Evolutionary conservation across 2,888 invertebrate genomes (phyloP), one percentile per base, ranked within the genome.

Genomic region (Prosapia bicincta): DNA sequence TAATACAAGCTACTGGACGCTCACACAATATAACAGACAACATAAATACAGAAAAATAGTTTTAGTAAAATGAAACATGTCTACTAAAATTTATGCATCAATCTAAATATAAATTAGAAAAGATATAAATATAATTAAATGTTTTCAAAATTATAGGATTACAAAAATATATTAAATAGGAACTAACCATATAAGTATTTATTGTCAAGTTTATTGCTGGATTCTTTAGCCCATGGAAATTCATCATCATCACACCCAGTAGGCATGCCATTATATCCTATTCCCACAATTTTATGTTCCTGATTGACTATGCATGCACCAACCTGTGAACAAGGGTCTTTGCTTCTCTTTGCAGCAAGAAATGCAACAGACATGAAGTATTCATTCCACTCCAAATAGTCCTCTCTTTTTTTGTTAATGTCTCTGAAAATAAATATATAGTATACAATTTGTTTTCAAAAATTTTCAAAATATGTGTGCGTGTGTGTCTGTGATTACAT

Each of bases 201-300:
- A 72, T 89, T 92, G 66, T 95, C 89, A 74, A 94, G 84, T 15
- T 85, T 84, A 81, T 90, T 86, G 0, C 85, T 81, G 2, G 88
- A 86, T 30, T 87, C 84, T 83, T 95, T 95, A 0, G 87, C 87
- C 99, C 99, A 99, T 0, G 98, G 95, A 85, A 98, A 94, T 24
- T 88, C 86, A 83, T 97, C 93, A 85, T 99, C 98, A 82, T 86
- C 86, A 83, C 98, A 98, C 3, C 95, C 96, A 76, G 86, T 89
- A 0, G 99, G 99, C 93, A 99, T 96, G 0, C 99, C 98, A 88
- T 99, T 99, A 83, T 99, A 99, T 78, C 99, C 99, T 77, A 97
- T 89, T 25, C 96, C 96, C 68, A 99, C 93, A 82, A 99, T 94
- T 84, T 91, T 92, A 67, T 96, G 95, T 0, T 93, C 91, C 30